Percentiles rank a stretch among this genome's conserved stretches.
phyloP scores from a whole-genome alignment of 2,888 invertebrate species.

The Coecobrya sp. region DNA sequence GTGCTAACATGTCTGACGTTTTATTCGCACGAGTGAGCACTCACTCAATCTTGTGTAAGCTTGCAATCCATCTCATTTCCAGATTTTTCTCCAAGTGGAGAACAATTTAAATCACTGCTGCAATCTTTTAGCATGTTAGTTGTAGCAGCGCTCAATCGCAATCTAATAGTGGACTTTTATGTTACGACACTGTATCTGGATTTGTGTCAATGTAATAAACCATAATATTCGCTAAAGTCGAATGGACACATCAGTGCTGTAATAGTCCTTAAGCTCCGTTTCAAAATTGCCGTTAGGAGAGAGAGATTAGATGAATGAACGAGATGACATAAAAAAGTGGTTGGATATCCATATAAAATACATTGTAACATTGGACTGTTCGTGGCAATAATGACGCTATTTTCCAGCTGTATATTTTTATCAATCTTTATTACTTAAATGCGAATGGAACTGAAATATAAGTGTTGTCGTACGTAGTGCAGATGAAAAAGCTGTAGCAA shows the following conservation, averaged over 20 bases:
- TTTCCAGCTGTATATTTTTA: not conserved
- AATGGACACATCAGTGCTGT: not conserved
- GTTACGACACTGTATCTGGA: not conserved
- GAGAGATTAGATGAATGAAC: conserved; percentile 57
- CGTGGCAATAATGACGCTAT: too few relatives aligned
- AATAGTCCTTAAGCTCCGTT: conserved; percentile 16
- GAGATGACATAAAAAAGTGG: conserved; percentile 32
- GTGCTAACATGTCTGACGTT: conserved; percentile 42
- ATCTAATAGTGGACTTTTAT: not conserved
- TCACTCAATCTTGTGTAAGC: conserved; percentile 42
- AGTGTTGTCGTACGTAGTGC: not conserved
- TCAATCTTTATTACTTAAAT: not conserved
- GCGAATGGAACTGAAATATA: not conserved
- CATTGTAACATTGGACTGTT: too few relatives aligned
- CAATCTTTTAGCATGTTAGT: not conserved
- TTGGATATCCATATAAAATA: not conserved
- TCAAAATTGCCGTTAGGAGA: conserved; percentile 48
- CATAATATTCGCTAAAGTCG: not conserved
- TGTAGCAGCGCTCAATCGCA: not conserved
- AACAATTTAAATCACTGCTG: conserved; percentile 27
- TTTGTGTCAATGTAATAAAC: conserved; percentile 3
- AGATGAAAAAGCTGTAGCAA: not conserved
- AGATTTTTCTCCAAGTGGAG: conserved; percentile 10
- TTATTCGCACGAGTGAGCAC: conserved; percentile 27
- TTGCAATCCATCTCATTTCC: conserved; percentile 23